These are phyloP conservation scores for Sycophila sp. DNA, from an alignment of 1,140 invertebrate species.

Conservation along the genomic window DNA sequence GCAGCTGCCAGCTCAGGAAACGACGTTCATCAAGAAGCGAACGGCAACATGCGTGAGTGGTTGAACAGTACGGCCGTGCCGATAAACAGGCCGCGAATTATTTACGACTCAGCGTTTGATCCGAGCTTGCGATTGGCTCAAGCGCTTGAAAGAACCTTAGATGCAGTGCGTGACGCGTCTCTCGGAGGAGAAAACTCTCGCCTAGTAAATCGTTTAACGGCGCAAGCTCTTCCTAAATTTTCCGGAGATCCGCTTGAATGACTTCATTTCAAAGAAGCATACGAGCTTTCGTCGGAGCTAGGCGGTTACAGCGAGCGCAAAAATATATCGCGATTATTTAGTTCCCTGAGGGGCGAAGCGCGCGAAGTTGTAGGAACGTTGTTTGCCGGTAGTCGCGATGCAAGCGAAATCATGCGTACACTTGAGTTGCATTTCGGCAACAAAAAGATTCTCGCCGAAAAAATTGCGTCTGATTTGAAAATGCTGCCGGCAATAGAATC, in stretches of 20 bases:
- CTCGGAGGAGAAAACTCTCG: too few species aligned
- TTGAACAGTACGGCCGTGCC: too few species aligned
- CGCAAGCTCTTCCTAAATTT: not conserved
- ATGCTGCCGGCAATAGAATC: not conserved
- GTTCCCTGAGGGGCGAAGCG: not conserved
- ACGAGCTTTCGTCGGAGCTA: not conserved
- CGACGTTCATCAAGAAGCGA: too few species aligned
- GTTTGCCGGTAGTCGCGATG: not conserved
- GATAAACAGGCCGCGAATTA: too few species aligned
- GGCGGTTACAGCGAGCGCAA: not conserved
- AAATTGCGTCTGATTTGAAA: not conserved
- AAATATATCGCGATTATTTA: too few species aligned
- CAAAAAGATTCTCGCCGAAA: not conserved
- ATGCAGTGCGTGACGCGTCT: not conserved
- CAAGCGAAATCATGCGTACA: not conserved
- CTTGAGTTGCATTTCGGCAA: slow-evolving; percentile 15
- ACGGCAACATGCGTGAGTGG: too few species aligned
- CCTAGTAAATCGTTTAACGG: not conserved
- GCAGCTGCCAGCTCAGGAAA: too few species aligned
- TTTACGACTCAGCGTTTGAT: not conserved
- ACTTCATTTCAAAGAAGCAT: slow-evolving; percentile 1
- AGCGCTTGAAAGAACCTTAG: not conserved
- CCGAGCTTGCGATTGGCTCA: not conserved
- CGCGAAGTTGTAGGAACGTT: not conserved
- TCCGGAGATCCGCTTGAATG: not conserved